These are phyloP conservation scores for Rhimphoctona megacephalus DNA, from an alignment of 2,888 invertebrate genomes.

Conservation along the genomic window DNA sequence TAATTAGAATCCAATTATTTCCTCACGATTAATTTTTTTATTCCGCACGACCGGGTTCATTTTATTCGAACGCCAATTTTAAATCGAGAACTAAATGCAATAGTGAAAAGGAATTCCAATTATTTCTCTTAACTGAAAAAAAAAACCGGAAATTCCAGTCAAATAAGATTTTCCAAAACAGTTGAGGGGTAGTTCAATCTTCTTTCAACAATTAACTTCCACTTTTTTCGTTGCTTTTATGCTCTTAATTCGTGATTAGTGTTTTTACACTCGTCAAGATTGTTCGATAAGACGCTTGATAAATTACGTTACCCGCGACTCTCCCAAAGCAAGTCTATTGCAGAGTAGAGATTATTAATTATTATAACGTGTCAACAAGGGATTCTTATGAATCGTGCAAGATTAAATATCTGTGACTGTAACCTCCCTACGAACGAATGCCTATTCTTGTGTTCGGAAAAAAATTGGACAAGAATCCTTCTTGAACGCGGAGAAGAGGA, in stretches of 20 bases:
- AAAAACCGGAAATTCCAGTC: not conserved
- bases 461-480: not conserved
- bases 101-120: not conserved
- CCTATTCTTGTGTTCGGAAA: not conserved
- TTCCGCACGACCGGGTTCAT: not conserved
- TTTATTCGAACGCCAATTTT: not conserved
- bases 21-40: not conserved
- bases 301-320: not conserved
- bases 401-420: not conserved
- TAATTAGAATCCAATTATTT: not conserved
- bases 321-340: not conserved
- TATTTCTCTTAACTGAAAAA: not conserved
- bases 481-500: too few species aligned
- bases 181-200: not conserved
- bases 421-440: not conserved
- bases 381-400: not conserved
- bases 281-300: not conserved
- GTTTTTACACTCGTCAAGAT: slow-evolving; percentile 11
- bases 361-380: not conserved
- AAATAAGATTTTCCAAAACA: not conserved
- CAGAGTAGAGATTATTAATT: not conserved
- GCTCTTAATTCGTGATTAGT: not conserved
- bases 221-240: not conserved
- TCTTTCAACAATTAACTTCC: not conserved
- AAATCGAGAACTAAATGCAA: not conserved